Evolutionary conservation across 1,140 invertebrate species (phyloP).

Genomic region (Anoplolepis gracilipes): DNA sequence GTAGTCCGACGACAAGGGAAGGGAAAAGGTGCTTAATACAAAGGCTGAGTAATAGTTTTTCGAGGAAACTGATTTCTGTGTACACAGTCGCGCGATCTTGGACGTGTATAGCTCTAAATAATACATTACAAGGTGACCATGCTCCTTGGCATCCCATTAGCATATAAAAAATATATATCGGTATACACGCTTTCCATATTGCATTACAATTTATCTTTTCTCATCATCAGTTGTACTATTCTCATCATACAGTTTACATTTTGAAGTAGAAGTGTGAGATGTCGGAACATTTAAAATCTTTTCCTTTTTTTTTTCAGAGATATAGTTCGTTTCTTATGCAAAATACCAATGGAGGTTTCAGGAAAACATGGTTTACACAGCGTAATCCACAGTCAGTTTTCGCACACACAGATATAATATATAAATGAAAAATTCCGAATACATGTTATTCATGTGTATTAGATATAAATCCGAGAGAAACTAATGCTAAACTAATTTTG

Average conservation of each 20-base stretch:
- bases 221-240: slow-evolving; percentile 80
- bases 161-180: slow-evolving; percentile 86
- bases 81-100: slow-evolving; percentile 59
- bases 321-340: slow-evolving; percentile 71
- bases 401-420: slow-evolving; percentile 12
- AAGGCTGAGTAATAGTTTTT: slow-evolving; percentile 72
- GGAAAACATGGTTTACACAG: slow-evolving; percentile 74
- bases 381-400: slow-evolving; percentile 43
- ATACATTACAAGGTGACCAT: slow-evolving; percentile 76
- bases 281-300: slow-evolving; percentile 67
- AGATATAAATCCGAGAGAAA: slow-evolving; percentile 36
- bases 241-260: slow-evolving; percentile 76
- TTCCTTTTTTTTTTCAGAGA: slow-evolving; percentile 18
- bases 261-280: slow-evolving; percentile 63
- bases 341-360: slow-evolving; percentile 78
- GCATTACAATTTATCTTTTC: slow-evolving; percentile 81
- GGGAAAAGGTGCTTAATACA: slow-evolving; percentile 63
- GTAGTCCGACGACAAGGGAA: slow-evolving; percentile 50
- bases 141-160: slow-evolving; percentile 81
- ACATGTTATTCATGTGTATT: slow-evolving; percentile 44
- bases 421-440: slow-evolving; percentile 49
- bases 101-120: slow-evolving; percentile 74
- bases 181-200: slow-evolving; percentile 83
- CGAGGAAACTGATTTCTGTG: slow-evolving; percentile 74
- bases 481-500: slow-evolving; percentile 53